Evolutionary conservation across 2,888 invertebrate genomes (phyloP).

Genomic region (Hydriomena furcata): DNA sequence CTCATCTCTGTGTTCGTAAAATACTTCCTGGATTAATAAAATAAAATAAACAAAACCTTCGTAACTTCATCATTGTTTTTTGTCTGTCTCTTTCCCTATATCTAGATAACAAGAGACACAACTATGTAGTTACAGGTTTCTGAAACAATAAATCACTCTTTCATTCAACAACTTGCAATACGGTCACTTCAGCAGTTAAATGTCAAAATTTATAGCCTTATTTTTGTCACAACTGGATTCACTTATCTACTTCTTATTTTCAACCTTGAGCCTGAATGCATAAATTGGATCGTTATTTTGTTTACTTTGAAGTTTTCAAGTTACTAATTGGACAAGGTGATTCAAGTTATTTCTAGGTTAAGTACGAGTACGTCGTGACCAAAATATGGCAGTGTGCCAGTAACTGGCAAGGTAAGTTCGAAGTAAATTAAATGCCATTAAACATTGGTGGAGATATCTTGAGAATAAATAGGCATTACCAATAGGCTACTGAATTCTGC

Average conservation of each 20-base stretch:
- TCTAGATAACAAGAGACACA: no score
- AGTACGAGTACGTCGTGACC: conserved; percentile 29
- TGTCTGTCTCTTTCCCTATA: no score
- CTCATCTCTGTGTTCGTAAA: no score
- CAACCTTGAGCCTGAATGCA: conserved; percentile 26
- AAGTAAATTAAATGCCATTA: no score
- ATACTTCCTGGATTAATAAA: no score
- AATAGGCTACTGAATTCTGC: no score
- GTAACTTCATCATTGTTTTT: no score
- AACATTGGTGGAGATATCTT: no score
- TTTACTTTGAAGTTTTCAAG: conserved; percentile 22
- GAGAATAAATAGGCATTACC: no score
- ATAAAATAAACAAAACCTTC: no score
- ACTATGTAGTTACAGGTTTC: no score
- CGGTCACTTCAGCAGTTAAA: conserved; percentile 7
- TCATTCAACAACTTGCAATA: conserved; percentile 3
- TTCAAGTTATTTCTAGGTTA: conserved; percentile 38
- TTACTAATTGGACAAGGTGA: conserved; percentile 28
- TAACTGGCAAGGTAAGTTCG: conserved; percentile 24
- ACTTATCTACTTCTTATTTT: conserved; percentile 23
- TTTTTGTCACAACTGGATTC: conserved; percentile 8
- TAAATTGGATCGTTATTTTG: conserved; percentile 27
- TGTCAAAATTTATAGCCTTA: conserved; percentile 8
- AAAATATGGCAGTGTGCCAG: conserved; percentile 30
- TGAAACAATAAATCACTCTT: no score